Percentiles rank a stretch among this genome's conserved stretches.
These are phyloP conservation scores for Artemia sinica DNA, from an alignment of 2,888 invertebrate species.

Conservation along the genomic window DNA sequence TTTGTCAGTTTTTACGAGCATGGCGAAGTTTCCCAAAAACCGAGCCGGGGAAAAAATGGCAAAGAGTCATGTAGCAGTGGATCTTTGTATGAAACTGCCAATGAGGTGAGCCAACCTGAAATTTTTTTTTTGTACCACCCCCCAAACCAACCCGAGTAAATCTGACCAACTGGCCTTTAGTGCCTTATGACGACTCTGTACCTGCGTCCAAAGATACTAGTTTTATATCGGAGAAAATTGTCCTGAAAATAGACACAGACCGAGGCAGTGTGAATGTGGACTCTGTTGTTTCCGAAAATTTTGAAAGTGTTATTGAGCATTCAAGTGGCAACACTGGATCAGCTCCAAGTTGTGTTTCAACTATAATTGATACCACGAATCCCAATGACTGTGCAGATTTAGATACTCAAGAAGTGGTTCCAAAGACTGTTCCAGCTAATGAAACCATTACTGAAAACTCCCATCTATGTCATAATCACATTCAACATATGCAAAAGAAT, in stretches of 20 bases:
- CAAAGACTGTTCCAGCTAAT: not conserved
- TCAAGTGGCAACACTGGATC: not conserved
- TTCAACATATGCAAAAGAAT: not conserved
- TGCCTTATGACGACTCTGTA: not conserved
- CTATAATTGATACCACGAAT: not conserved
- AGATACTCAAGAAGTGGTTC: not conserved
- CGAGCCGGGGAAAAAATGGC: not conserved
- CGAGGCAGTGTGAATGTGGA: not conserved
- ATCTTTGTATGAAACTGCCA: constrained; percentile 2
- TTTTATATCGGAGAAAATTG: not conserved
- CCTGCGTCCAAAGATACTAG: not conserved
- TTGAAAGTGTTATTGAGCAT: constrained; percentile 6
- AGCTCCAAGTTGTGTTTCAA: not conserved
- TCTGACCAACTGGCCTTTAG: not conserved
- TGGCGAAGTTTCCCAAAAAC: not conserved
- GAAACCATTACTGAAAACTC: constrained; percentile 6
- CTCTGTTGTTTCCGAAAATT: not conserved
- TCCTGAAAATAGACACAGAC: not conserved
- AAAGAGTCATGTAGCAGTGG: not conserved
- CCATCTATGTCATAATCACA: not conserved
- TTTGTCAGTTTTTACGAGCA: constrained; percentile 1
- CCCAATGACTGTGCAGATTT: not conserved
- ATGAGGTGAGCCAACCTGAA: not conserved
- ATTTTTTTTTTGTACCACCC: not conserved
- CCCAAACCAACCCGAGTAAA: not conserved